Evolutionary conservation across 2,888 invertebrate species (phyloP).

Genomic region (Coecobrya sp.): DNA sequence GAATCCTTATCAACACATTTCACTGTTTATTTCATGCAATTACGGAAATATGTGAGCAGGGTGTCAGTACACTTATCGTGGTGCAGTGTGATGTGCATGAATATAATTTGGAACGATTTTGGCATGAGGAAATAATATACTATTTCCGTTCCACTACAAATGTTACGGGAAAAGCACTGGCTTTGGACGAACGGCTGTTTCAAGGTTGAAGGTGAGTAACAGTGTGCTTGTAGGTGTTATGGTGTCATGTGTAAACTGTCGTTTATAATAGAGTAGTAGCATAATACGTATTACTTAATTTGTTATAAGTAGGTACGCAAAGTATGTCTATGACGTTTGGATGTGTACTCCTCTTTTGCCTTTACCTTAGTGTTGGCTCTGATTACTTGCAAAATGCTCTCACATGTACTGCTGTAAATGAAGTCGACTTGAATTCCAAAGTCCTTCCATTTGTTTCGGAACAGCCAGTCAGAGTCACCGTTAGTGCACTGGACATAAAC

Average conservation of each 20-base stretch:
- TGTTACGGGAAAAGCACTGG: constrained; percentile 1
- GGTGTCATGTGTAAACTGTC: constrained; percentile 10
- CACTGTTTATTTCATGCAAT: neutral
- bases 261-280: neutral
- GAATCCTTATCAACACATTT: neutral
- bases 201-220: constrained; percentile 56
- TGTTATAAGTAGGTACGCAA: neutral
- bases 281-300: neutral
- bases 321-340: neutral
- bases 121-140: neutral
- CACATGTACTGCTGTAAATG: constrained; percentile 89
- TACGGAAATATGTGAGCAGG: neutral
- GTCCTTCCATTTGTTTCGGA: constrained; percentile 85
- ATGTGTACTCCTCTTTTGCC: constrained; percentile 4
- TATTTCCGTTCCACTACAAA: neutral
- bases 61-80: neutral
- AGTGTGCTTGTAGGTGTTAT: constrained; percentile 28
- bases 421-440: constrained; percentile 87
- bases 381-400: constrained; percentile 88
- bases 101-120: neutral
- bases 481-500: constrained; percentile 90
- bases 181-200: constrained; percentile 47
- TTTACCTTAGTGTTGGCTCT: constrained; percentile 89
- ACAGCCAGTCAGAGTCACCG: constrained; percentile 89
- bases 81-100: neutral